phyloP scores from a whole-genome alignment of 2,113 vertebrate species.

The Nymphicus hollandicus region DNA sequence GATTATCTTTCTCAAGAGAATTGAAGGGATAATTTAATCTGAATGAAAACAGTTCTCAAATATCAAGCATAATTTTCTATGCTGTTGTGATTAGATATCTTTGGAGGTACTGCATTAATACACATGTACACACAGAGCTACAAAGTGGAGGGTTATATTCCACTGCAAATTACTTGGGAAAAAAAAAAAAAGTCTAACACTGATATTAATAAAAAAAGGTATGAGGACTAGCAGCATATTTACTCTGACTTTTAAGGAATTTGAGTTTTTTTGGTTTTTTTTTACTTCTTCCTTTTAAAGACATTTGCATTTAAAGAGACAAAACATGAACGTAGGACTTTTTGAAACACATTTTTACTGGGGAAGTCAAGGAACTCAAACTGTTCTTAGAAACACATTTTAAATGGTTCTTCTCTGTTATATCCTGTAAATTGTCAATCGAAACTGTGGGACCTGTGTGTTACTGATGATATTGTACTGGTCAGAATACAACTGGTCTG shows the following conservation, averaged over 20 bases:
- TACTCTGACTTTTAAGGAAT: not conserved
- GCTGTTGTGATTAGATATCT: not conserved
- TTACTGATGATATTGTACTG: not conserved
- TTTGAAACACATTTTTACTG: not conserved
- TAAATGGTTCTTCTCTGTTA: not conserved
- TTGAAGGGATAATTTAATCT: slow-evolving; percentile 24
- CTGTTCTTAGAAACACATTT: not conserved
- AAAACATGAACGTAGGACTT: not conserved
- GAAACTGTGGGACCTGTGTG: not conserved
- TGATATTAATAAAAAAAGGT: not conserved
- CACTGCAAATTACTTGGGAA: not conserved
- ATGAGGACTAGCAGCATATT: not conserved
- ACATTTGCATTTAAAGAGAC: not conserved
- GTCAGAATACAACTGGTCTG: not conserved
- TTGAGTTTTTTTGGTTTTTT: accelerated
- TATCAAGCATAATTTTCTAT: slow-evolving; percentile 17
- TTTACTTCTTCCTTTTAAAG: not conserved
- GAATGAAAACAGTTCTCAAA: slow-evolving; percentile 33
- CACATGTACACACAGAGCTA: not conserved
- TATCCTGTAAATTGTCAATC: not conserved
- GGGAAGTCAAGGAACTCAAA: not conserved
- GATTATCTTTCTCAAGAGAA: slow-evolving; percentile 29
- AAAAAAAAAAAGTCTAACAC: not conserved
- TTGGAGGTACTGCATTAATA: not conserved
- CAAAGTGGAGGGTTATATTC: not conserved